Evolutionary conservation across 2,888 invertebrate species (phyloP), one percentile per base, ranked within the genome.

Genomic region (Chloromyia formosa): DNA sequence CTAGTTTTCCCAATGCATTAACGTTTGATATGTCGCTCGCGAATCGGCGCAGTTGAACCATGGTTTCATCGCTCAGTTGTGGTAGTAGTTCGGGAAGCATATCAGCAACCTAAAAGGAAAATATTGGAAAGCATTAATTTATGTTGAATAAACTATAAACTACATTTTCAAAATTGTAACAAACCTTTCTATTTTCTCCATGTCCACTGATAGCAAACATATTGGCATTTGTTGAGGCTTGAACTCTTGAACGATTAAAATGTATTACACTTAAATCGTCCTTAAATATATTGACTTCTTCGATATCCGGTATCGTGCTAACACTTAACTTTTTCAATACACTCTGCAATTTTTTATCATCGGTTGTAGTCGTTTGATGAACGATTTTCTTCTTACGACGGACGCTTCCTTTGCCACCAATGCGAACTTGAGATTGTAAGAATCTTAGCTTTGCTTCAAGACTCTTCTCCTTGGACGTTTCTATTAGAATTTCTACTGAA

Each of bases 381-480:
- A 99, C 96, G 82, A 97, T 98, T 96, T 99, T 99, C 97, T 98
- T 99, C 94, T 99, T 99, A 86, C 99, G 94, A 82, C 99, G 91
- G 79, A 98, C 97, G 83, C 98, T 97, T 82, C 99, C 99, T 92
- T 98, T 98, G 83, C 98, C 98, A 84, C 98, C 98, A 87, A 98
- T 98, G 86, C 98, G 92, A 80, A 98, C 86, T 89, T 96, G 95
- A 78, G 94, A 92, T 87, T 96, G 95, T 83, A 97, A 88, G 88
- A 96, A 95, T 87, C 95, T 96, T 82, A 98, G 88, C 87, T 97
- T 97, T 87, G 98, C 97, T 80, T 93, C 91, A 89, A 98, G 97
- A 97, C 97, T 98, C 77, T 35, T 66, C 54, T 42, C 54, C 40
- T 56, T 58, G 45, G 45, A 61, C 49, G 22, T 20, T 12, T 66